A percentile compares a stretch with the other conserved stretches of the same genome.
These are phyloP conservation scores for Melanocharis versteri DNA, from an alignment of 2,113 vertebrate genomes.

Conservation along the genomic window DNA sequence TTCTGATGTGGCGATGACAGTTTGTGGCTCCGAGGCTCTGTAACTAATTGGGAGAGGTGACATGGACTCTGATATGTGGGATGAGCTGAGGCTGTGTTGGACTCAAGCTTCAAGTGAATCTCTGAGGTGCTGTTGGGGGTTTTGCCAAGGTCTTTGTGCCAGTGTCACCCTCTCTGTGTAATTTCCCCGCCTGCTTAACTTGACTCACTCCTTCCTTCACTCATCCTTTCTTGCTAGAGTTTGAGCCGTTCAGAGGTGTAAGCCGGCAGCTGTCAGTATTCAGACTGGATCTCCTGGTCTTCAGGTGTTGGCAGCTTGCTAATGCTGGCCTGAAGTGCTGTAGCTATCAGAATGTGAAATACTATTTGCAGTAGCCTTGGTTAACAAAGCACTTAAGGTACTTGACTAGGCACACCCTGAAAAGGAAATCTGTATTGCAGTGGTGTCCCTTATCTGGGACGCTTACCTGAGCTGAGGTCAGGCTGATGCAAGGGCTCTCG, in stretches of 20 bases:
- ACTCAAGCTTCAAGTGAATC: neutral
- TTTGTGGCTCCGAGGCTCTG: neutral
- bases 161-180: neutral
- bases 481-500: slow-evolving; percentile 11
- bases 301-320: neutral
- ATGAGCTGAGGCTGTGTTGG: neutral
- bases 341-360: slow-evolving; percentile 6
- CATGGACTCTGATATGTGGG: neutral
- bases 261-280: neutral
- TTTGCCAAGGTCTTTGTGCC: neutral
- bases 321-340: neutral
- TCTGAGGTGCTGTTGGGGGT: neutral
- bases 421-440: slow-evolving; percentile 46
- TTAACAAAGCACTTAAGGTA: slow-evolving; percentile 42
- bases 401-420: slow-evolving; percentile 50
- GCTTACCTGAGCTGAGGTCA: slow-evolving; percentile 55
- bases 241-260: neutral
- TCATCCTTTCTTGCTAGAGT: neutral
- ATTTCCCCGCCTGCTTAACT: neutral
- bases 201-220: neutral
- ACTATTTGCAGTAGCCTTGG: slow-evolving; percentile 32
- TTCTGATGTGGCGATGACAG: neutral
- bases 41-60: neutral
- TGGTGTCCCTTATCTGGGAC: slow-evolving; percentile 50
- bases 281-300: slow-evolving; percentile 11